Evolutionary conservation across 2,113 vertebrate species (phyloP).

Genomic region (Ictalurus punctatus): DNA sequence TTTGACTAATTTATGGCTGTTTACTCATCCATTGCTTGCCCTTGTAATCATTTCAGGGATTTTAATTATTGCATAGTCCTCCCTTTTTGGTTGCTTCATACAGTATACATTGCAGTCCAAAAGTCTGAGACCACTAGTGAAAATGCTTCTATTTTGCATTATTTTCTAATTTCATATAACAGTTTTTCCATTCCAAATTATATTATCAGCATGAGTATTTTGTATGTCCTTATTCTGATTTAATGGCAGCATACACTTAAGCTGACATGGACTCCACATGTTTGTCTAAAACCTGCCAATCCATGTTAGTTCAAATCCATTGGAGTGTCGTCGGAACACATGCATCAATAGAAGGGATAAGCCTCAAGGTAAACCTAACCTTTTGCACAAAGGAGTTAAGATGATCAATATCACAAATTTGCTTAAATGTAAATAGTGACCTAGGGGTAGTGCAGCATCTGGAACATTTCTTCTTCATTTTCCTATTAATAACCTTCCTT

Average conservation of each 20-base stretch:
- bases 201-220: background rate
- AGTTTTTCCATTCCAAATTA: background rate
- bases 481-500: background rate
- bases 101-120: background rate
- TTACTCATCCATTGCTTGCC: background rate
- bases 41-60: background rate
- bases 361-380: background rate
- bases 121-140: background rate
- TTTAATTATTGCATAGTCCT: background rate
- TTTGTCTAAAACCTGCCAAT: background rate
- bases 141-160: background rate
- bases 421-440: background rate
- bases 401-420: background rate
- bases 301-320: background rate
- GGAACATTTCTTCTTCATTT: background rate
- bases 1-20: constrained; percentile 8
- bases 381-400: background rate
- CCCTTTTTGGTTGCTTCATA: background rate
- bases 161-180: background rate
- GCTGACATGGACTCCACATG: background rate
- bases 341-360: background rate
- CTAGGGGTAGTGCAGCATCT: background rate
- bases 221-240: background rate
- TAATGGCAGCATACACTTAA: background rate
- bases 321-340: background rate